phyloP scores from a whole-genome alignment of 2,888 invertebrate species.

The Drosophila suboccidentalis region DNA sequence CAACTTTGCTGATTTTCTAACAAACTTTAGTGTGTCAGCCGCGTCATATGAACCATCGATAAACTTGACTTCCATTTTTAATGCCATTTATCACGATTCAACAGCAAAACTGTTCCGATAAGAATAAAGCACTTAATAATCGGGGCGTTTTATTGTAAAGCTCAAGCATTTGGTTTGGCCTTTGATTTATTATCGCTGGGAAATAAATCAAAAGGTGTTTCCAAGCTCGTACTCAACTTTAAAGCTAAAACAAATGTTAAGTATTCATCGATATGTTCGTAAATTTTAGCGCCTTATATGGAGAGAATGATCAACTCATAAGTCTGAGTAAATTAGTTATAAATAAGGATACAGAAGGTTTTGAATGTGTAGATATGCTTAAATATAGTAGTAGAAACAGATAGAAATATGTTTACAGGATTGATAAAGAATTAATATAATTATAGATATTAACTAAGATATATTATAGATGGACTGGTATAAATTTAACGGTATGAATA shows the following conservation, averaged over 20 bases:
- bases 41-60: conserved; percentile 8
- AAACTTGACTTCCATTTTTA: conserved; percentile 6
- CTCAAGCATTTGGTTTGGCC: conserved; percentile 21
- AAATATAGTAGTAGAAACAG: too few relatives aligned
- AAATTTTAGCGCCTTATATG: not conserved
- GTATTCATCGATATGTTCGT: not conserved
- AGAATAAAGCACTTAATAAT: conserved; percentile 35
- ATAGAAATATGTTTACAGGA: too few relatives aligned
- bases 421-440: too few relatives aligned
- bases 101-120: conserved; percentile 27
- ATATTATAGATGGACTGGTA: too few relatives aligned
- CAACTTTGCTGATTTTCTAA: too few relatives aligned
- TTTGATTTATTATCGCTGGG: conserved; percentile 45
- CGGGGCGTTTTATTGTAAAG: conserved; percentile 28
- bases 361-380: too few relatives aligned
- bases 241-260: conserved; percentile 15
- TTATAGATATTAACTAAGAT: too few relatives aligned
- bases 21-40: not conserved
- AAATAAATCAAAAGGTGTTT: conserved; percentile 41
- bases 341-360: too few relatives aligned
- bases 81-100: conserved; percentile 41
- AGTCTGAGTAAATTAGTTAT: not conserved
- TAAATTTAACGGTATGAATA: too few relatives aligned
- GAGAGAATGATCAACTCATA: not conserved
- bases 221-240: not conserved